These are phyloP conservation scores for Nesometra sesokonis DNA, from an alignment of 35 echinoderm and acorn worm genomes.

Conservation along the genomic window DNA sequence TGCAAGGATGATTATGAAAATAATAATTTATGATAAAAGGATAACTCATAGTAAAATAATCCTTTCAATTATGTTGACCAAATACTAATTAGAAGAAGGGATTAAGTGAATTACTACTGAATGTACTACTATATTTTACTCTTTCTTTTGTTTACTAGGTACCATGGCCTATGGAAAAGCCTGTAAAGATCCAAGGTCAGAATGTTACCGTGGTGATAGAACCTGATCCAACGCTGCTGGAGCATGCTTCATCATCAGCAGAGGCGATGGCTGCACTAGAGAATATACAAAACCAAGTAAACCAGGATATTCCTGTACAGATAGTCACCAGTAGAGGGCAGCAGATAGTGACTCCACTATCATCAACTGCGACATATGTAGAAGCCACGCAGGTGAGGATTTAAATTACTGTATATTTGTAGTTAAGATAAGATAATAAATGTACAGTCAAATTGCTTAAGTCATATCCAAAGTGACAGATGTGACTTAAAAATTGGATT, in stretches of 20 bases:
- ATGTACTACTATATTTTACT: too few relatives aligned
- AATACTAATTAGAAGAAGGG: too few relatives aligned
- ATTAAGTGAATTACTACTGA: too few relatives aligned
- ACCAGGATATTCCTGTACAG: neutral
- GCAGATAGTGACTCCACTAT: constrained; percentile 12
- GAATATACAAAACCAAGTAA: neutral
- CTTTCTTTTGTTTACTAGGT: constrained; percentile 25
- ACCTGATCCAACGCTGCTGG: constrained; percentile 74
- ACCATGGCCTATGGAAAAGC: constrained; percentile 98
- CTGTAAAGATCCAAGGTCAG: constrained; percentile 91
- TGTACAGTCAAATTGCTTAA: too few relatives aligned
- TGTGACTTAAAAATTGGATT: too few relatives aligned
- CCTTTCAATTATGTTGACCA: too few relatives aligned
- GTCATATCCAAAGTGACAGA: too few relatives aligned
- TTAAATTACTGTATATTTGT: too few relatives aligned
- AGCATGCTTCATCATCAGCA: constrained; percentile 29
- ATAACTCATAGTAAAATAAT: too few relatives aligned
- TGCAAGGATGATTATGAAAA: too few relatives aligned
- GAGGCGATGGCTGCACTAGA: constrained; percentile 89
- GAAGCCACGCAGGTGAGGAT: constrained; percentile 1
- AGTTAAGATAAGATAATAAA: too few relatives aligned
- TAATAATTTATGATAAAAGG: too few relatives aligned
- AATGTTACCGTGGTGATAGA: constrained; percentile 95
- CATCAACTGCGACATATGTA: neutral
- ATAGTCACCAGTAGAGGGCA: constrained; percentile 3